A percentile compares a stretch with the other conserved stretches of the same genome.
Conservation (phyloP, 2,888 invertebrate species). For the Catocala sponsa region DNA sequence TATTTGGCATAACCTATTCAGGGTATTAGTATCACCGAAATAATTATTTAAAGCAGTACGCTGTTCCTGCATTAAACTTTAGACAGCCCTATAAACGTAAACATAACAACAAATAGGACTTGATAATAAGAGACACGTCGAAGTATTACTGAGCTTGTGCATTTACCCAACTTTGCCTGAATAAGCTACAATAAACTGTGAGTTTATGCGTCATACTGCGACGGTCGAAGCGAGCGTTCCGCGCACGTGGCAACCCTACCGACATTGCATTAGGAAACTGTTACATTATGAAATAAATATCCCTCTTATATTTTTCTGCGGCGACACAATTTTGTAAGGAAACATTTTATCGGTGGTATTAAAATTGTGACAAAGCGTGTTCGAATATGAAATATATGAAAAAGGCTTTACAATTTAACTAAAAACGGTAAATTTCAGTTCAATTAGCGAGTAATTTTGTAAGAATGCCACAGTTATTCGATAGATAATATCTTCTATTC, state of each 20-base stretch:
- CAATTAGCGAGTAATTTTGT: no score
- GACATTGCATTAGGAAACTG: conserved; percentile 12
- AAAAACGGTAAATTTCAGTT: no score
- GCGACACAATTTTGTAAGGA: neutral
- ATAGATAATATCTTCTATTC: no score
- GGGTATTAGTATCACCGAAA: no score
- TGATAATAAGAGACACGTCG: conserved; percentile 10
- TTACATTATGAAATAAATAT: conserved; percentile 7
- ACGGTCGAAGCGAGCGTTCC: neutral
- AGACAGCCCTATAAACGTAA: neutral
- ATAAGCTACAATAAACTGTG: conserved; percentile 27
- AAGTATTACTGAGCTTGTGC: conserved; percentile 19
- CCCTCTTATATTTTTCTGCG: conserved; percentile 2
- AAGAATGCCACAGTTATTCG: no score
- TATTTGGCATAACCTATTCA: no score
- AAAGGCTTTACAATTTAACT: no score
- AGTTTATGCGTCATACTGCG: conserved; percentile 30
- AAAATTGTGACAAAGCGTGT: neutral
- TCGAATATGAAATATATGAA: no score
- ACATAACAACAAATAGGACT: conserved; percentile 3
- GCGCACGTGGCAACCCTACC: conserved; percentile 12
- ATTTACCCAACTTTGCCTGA: conserved; percentile 29
- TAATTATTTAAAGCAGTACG: no score
- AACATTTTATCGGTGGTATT: conserved; percentile 4
- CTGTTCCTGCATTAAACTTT: no score